phyloP scores from a whole-genome alignment of 1,140 invertebrate genomes.

The Trypoxylus dichotomus region DNA sequence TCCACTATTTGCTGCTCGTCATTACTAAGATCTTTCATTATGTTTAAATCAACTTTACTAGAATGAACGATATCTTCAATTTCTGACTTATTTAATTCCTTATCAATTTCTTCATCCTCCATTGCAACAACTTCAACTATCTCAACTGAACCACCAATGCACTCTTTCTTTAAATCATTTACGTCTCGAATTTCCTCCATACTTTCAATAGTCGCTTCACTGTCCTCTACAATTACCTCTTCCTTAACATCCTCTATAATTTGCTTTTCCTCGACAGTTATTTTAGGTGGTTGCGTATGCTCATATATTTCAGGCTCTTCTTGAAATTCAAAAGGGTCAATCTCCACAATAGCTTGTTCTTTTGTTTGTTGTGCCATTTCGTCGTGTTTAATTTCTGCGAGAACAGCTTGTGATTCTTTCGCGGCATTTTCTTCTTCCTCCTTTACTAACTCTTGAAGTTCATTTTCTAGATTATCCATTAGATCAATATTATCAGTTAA shows the following conservation, averaged over 20 bases:
- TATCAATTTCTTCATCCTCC: constrained; percentile 50
- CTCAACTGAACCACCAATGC: constrained; percentile 34
- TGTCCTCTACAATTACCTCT: constrained; percentile 25
- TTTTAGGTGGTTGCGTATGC: constrained; percentile 26
- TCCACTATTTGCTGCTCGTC: constrained; percentile 34
- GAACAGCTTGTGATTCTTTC: constrained; percentile 42
- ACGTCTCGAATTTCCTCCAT: constrained; percentile 31
- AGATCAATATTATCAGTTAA: constrained; percentile 50
- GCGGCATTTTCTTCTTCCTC: constrained; percentile 42
- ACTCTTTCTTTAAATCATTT: constrained; percentile 29
- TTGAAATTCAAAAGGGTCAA: constrained; percentile 56
- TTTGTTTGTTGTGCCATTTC: constrained; percentile 44
- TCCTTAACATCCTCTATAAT: constrained; percentile 14
- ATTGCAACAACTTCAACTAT: constrained; percentile 46
- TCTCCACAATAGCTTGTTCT: constrained; percentile 51
- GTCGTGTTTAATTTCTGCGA: constrained; percentile 37
- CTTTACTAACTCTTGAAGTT: constrained; percentile 47
- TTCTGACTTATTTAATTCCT: constrained; percentile 49
- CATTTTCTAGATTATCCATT: constrained; percentile 48
- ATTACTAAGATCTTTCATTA: background rate
- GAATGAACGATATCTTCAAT: constrained; percentile 46
- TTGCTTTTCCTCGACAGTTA: background rate
- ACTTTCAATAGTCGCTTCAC: constrained; percentile 20
- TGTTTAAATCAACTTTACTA: constrained; percentile 27
- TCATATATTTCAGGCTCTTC: constrained; percentile 49